Conservation (phyloP, 2,797 vertebrate species). For the Aldrovandia affinis region DNA sequence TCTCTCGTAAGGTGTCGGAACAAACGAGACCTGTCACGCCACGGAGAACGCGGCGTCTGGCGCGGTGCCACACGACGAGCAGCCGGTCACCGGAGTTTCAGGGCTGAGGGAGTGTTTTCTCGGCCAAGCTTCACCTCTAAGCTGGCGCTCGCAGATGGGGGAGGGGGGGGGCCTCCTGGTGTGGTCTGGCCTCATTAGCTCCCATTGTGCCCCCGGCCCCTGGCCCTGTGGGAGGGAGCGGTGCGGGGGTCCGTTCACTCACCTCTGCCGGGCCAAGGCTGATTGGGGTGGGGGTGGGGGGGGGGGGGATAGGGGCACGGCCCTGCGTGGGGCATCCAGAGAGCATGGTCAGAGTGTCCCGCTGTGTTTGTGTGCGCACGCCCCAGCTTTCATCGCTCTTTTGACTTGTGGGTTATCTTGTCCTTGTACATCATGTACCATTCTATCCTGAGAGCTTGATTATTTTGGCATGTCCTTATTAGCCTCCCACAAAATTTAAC, state of each 20-base stretch:
- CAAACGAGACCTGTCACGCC: neutral
- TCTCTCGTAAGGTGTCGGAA: conserved; percentile 12
- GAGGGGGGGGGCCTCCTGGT: neutral
- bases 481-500: neutral
- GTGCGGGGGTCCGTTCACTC: neutral
- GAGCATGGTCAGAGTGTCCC: no score
- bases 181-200: conserved; percentile 10
- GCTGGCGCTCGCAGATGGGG: neutral
- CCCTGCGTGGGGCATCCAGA: no score
- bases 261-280: neutral
- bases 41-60: conserved; percentile 11
- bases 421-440: neutral
- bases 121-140: neutral
- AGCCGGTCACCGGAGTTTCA: conserved; percentile 8
- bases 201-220: neutral
- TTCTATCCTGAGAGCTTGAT: neutral
- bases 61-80: neutral
- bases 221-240: neutral
- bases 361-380: neutral
- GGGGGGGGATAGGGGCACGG: no score
- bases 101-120: conserved; percentile 15
- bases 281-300: neutral
- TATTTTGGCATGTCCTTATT: neutral
- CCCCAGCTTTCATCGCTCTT: neutral
- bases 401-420: neutral